A percentile compares a stretch with the other conserved stretches of the same genome.
Evolutionary conservation across 2,797 vertebrate genomes (phyloP).

Genomic region (Peromyscus aztecus): DNA sequence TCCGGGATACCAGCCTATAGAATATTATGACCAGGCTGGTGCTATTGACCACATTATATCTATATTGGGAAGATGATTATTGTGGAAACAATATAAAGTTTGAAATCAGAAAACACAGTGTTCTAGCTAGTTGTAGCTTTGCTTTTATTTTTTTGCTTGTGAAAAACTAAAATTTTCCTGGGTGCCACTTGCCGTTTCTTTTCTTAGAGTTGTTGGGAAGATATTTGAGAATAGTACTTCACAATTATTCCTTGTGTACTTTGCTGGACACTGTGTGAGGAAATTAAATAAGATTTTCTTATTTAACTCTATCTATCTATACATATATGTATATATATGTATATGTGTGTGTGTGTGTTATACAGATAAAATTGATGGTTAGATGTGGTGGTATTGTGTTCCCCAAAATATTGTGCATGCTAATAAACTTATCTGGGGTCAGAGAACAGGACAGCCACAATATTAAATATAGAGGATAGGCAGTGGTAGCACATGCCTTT

Average conservation of each 20-base stretch:
- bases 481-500: no score
- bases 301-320: neutral
- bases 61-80: neutral
- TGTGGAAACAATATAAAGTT: neutral
- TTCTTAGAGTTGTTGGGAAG: neutral
- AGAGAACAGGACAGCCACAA: no score
- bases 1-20: neutral
- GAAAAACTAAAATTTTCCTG: neutral
- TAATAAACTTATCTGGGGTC: no score
- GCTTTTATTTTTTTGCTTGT: neutral
- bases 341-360: no score
- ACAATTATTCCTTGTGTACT: neutral
- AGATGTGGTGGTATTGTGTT: no score
- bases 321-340: no score
- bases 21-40: neutral
- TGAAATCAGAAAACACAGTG: neutral
- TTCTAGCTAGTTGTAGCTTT: neutral
- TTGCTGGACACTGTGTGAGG: neutral
- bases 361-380: conserved; percentile 5
- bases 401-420: no score
- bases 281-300: neutral
- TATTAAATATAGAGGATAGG: no score
- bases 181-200: neutral
- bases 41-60: neutral
- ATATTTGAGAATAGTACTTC: neutral